Evolutionary conservation across 2,888 invertebrate genomes (phyloP), one percentile per base, ranked within the genome.

Genomic region (Hypercompe scribonia): DNA sequence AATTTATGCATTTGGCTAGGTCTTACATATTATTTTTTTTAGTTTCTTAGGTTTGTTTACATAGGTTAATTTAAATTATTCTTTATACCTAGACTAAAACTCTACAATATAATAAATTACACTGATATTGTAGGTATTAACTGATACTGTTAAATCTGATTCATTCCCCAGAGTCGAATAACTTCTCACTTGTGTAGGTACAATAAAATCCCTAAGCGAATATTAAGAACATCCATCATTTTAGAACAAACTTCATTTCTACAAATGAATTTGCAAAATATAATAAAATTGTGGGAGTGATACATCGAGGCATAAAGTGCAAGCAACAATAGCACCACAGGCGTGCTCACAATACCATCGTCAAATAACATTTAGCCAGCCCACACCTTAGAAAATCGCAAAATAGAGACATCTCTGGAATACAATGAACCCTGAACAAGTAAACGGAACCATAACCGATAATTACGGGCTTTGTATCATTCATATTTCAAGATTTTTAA

Each of bases 351-450:
- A 93, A 93, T 92, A 88, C 91, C 89, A 90, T 95, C 94, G 94
- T 95, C 94, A 95, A 95, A 95, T 95, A 95, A 94, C 95, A 93
- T 95, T 95, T 95, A 95, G 93, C 93, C 93, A 90, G 92, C 94
- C 95, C 94, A 93, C 94, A 95, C 95, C 94, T 94, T 95, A 94
- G 94, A 94, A 90, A 93, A 93, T 94, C 93, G 93, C 95, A 92
- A 95, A 94, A 95, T 95, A 91, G 93, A 95, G 95, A 95, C 94
- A 94, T 95, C 93, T 86, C 84, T 71, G 65, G 72, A 83, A 81
- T 81, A 95, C 94, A 94, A 95, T 88, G 89, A 85, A 81, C 86
- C 88, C 90, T 91, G 91, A 93, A 91, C 90, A 87, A 91, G 90
- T 90, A 85, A 87, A 90, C 88, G 90, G 91, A 90, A 90, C 93